Conservation (phyloP, 2,888 invertebrate species). For the Chymomyza fuscimana region DNA sequence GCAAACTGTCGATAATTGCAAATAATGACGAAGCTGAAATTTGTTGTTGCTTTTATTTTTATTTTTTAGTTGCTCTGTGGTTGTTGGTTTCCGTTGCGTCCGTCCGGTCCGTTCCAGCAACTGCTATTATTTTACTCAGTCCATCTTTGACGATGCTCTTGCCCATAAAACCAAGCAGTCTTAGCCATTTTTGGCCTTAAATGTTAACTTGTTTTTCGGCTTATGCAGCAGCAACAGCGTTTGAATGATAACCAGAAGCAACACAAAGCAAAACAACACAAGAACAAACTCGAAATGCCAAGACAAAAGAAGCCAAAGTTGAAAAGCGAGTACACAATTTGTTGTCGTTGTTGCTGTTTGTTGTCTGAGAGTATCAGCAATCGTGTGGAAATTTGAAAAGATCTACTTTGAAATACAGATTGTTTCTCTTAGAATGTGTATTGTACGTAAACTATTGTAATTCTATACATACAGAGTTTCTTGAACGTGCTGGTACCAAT, state of each 20-base stretch:
- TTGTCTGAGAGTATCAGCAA: constrained; percentile 12
- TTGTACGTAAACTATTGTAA: background rate
- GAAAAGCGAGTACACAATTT: constrained; percentile 25
- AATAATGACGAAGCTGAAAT: constrained; percentile 64
- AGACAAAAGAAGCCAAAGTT: constrained; percentile 42
- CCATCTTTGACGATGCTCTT: constrained; percentile 14
- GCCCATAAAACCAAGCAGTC: constrained; percentile 29
- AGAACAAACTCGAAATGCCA: constrained; percentile 23
- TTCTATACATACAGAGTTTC: background rate
- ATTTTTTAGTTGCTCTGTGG: constrained; percentile 11
- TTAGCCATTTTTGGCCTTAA: constrained; percentile 68
- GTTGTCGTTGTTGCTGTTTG: constrained; percentile 16
- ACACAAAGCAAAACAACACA: constrained; percentile 14
- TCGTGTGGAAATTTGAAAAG: constrained; percentile 34
- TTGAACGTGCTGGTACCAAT: too few relatives aligned
- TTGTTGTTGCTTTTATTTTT: constrained; percentile 18
- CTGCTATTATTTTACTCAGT: constrained; percentile 13
- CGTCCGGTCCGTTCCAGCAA: constrained; percentile 27
- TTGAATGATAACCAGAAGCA: constrained; percentile 45
- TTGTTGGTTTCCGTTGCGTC: constrained; percentile 38
- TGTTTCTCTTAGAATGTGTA: background rate
- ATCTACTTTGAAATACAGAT: background rate
- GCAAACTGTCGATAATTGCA: constrained; percentile 71
- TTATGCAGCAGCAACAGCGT: constrained; percentile 18
- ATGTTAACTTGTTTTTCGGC: constrained; percentile 64